Conservation (phyloP, 2,113 vertebrate species). For the Corvus hawaiiensis region DNA sequence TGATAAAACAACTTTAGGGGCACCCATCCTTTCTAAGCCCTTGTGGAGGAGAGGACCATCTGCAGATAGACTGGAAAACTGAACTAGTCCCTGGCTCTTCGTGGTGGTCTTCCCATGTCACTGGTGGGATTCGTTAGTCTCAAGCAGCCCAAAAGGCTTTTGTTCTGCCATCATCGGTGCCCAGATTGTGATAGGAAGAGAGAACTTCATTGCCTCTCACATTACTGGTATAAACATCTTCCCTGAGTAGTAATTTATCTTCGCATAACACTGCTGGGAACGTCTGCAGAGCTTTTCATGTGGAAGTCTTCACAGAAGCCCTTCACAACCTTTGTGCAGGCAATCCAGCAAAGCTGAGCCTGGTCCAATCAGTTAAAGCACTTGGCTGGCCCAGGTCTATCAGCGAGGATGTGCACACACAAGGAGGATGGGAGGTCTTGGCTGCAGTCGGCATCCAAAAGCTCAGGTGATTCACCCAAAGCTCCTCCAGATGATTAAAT, state of each 20-base stretch:
- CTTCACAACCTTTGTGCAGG: background rate
- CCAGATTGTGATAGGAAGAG: background rate
- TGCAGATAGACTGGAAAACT: background rate
- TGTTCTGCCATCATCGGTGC: background rate
- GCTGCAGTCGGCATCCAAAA: background rate
- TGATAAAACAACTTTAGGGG: background rate
- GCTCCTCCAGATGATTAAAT: constrained; percentile 20
- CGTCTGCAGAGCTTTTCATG: background rate
- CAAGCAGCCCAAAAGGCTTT: background rate
- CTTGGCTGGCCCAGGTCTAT: background rate
- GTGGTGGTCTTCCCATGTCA: background rate
- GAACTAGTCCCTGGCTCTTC: background rate
- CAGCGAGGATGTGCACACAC: background rate
- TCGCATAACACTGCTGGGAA: background rate
- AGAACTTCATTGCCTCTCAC: background rate
- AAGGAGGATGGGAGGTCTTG: constrained; percentile 19
- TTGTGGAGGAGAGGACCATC: background rate
- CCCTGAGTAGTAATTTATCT: background rate
- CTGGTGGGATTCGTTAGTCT: background rate
- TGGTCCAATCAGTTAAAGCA: background rate
- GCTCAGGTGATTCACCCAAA: constrained; percentile 34
- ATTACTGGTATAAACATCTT: background rate
- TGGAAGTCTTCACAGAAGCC: background rate
- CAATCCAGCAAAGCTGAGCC: background rate
- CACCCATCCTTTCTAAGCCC: background rate